These are phyloP conservation scores for Agelaius phoeniceus DNA, from an alignment of 2,113 vertebrate genomes.

Conservation along the genomic window DNA sequence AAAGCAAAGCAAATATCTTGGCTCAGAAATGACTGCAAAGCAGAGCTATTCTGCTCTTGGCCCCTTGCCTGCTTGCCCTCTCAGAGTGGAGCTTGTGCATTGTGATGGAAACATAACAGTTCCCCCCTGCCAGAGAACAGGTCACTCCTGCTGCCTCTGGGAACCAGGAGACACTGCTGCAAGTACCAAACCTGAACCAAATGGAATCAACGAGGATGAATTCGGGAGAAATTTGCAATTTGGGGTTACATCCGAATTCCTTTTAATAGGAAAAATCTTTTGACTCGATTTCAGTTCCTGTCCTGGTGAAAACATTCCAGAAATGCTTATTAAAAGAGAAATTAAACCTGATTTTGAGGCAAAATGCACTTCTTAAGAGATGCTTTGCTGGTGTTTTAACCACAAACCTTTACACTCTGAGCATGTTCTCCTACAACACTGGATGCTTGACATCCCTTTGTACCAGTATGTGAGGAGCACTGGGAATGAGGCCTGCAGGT, in stretches of 20 bases:
- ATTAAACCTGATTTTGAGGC: neutral
- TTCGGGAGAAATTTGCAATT: neutral
- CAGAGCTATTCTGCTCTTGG: conserved; percentile 48
- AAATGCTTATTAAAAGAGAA: neutral
- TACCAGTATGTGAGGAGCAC: too few species aligned
- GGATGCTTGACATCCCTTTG: neutral
- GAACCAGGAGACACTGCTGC: neutral
- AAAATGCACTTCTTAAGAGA: neutral
- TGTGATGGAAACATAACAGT: conserved; percentile 50
- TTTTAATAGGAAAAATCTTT: neutral
- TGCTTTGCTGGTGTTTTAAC: neutral
- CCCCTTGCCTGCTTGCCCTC: conserved; percentile 39
- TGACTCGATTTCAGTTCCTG: neutral
- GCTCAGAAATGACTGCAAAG: conserved; percentile 21
- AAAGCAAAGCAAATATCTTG: conserved; percentile 71
- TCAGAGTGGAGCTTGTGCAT: conserved; percentile 20
- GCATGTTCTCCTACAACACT: neutral
- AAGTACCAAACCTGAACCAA: neutral
- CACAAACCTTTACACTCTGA: neutral
- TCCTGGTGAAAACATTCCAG: neutral
- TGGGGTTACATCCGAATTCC: neutral
- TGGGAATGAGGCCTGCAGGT: neutral
- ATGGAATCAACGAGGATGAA: neutral
- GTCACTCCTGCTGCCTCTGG: neutral
- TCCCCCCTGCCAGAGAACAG: conserved; percentile 48